phyloP scores from a whole-genome alignment of 2,888 invertebrate species.

The Caenorhabditis imperialis region DNA sequence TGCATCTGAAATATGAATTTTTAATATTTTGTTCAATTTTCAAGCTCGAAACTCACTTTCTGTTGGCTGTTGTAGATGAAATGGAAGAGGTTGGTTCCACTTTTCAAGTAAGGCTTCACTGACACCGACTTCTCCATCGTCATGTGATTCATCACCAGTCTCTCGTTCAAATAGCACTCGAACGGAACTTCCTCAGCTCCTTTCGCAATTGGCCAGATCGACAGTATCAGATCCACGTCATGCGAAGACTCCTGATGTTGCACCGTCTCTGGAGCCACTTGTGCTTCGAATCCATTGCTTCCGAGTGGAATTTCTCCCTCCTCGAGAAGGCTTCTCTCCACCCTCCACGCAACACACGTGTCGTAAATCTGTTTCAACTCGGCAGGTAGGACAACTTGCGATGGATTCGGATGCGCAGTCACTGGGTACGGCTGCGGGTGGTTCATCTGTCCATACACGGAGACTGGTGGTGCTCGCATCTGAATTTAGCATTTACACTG shows the following conservation, averaged over 20 bases:
- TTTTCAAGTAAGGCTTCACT: conserved; percentile 5
- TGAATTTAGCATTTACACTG: conserved; percentile 1
- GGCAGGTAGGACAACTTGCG: background rate
- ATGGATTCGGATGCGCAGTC: conserved; percentile 37
- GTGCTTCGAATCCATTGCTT: conserved; percentile 11
- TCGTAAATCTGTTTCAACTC: conserved; percentile 13
- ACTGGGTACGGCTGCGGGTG: conserved; percentile 36
- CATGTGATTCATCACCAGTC: background rate
- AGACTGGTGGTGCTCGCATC: conserved; percentile 42
- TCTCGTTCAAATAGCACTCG: conserved; percentile 9
- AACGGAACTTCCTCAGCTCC: background rate
- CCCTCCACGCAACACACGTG: background rate
- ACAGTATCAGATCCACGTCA: conserved; percentile 6
- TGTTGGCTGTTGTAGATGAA: conserved; percentile 10
- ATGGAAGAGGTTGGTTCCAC: conserved; percentile 19
- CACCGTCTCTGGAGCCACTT: background rate
- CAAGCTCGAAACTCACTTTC: conserved; percentile 1
- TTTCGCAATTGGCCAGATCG: conserved; percentile 21
- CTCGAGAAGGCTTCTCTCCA: conserved; percentile 9
- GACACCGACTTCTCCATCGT: background rate
- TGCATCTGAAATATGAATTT: conserved; percentile 11
- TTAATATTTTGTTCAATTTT: background rate
- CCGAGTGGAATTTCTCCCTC: conserved; percentile 14
- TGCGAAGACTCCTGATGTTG: conserved; percentile 3
- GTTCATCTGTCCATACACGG: conserved; percentile 40